These are phyloP conservation scores for Netelia virgata DNA, from an alignment of 2,888 invertebrate genomes.

Conservation along the genomic window DNA sequence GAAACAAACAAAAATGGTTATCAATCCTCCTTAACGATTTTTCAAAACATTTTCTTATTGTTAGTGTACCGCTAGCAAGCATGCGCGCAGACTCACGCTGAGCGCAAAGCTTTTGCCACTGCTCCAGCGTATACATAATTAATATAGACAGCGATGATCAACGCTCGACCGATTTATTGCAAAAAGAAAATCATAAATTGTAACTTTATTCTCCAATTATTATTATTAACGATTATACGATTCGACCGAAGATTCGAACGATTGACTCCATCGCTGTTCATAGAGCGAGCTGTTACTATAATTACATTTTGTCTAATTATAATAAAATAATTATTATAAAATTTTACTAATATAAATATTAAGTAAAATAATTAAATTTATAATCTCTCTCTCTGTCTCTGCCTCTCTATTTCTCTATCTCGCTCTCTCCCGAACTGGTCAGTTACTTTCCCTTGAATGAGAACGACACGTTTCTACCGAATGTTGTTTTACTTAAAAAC, in stretches of 20 bases:
- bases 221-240: neutral
- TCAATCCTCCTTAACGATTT: conserved; percentile 49
- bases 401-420: conserved; percentile 16
- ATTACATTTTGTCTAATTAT: conserved; percentile 42
- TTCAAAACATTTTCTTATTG: neutral
- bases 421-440: conserved; percentile 51
- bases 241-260: neutral
- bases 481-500: neutral
- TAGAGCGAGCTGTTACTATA: conserved; percentile 43
- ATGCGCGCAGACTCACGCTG: conserved; percentile 64
- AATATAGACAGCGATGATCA: neutral
- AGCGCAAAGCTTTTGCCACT: conserved; percentile 68
- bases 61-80: conserved; percentile 40
- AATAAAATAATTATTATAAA: conserved; percentile 24
- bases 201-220: neutral
- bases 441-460: conserved; percentile 63
- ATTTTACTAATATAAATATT: conserved; percentile 22
- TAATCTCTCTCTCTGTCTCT: conserved; percentile 48
- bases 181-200: neutral
- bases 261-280: neutral
- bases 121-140: conserved; percentile 46
- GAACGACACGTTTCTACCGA: conserved; percentile 30
- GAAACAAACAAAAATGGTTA: neutral
- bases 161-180: neutral
- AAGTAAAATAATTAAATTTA: conserved; percentile 40